These are phyloP conservation scores for Lasius fuliginosus DNA, from an alignment of 2,888 invertebrate genomes.

Conservation along the genomic window DNA sequence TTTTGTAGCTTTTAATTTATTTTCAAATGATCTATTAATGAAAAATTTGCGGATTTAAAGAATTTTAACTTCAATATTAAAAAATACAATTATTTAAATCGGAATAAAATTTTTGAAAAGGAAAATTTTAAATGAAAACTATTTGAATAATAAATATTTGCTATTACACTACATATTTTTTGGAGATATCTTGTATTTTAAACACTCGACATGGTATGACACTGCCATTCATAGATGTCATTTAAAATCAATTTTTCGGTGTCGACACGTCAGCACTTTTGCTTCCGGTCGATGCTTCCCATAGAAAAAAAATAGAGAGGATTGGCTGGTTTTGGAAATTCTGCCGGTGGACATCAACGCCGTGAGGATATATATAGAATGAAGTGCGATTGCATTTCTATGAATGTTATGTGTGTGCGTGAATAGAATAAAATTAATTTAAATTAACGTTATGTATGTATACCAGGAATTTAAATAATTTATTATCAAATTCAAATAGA, in stretches of 20 bases:
- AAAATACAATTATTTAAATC: not conserved
- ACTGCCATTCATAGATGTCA: constrained; percentile 22
- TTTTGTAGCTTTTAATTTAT: not conserved
- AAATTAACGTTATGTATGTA: not conserved
- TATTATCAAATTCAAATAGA: not conserved
- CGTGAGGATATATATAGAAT: not conserved
- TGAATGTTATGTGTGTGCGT: not conserved
- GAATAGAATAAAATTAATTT: not conserved
- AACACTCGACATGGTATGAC: constrained; percentile 7
- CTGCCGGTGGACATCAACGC: not conserved
- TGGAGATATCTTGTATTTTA: constrained; percentile 11
- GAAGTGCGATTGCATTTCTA: not conserved
- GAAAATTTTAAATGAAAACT: not conserved
- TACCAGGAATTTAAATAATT: not conserved
- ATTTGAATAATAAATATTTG: not conserved
- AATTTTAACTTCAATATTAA: constrained; percentile 16
- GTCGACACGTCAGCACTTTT: constrained; percentile 6
- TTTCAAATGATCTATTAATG: not conserved
- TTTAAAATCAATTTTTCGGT: constrained; percentile 30
- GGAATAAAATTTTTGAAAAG: constrained; percentile 28
- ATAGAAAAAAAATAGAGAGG: not conserved
- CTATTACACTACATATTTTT: constrained; percentile 2
- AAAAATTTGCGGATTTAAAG: not conserved
- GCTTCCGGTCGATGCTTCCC: constrained; percentile 3
- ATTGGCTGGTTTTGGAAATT: constrained; percentile 1